Evolutionary conservation across 1,140 invertebrate species (phyloP), one percentile per base, ranked within the genome.

Genomic region (Macrobrachium nipponense): DNA sequence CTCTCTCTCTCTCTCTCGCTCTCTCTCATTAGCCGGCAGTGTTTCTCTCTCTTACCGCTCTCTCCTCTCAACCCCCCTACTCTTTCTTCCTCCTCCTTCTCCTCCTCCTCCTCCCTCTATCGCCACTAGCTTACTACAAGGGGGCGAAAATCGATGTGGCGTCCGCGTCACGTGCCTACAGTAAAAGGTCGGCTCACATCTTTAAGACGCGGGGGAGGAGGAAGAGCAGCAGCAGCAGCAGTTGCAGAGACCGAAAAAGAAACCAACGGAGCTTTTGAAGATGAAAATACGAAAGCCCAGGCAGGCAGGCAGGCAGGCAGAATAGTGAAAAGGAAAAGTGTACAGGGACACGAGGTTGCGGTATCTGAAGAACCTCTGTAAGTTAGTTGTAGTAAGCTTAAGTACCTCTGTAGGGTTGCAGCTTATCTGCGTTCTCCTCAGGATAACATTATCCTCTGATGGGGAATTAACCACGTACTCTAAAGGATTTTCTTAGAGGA

Each of bases 21-120:
- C 5, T 27, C 73, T 43, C 73, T 76, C 73, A 12, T n/a, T 76
- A 8, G 23, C 73, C 36, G 23, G 23, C 73, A 36, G 10, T 58
- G 7, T 76, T n/a, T 76, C 27, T n/a, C 73, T 76, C 73, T 76
- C 73, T 51, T 43, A 27, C 73, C 44, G 20, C 44, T 76, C 27
- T n/a, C 73, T 76, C 73, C 73, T 76, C 73, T 76, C 73, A n/a
- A 5, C 44, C 5, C 44, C 14, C 44, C 5, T 44, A 5, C 44
- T 43, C 44, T 43, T 44, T 43, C 44, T 43, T 58, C 73, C 44
- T 43, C 44, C 73, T 58, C 73, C 44, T 43, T 44, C 73, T 58
- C 73, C 44, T 43, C 44, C 73, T 58, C 73, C 44, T 59, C 43
- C 59, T 23, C 44, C 76, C 60, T 20, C 20, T 20, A 5, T 15